A percentile compares a stretch with the other conserved stretches of the same genome.
Evolutionary conservation across 23 tunicate species (phyloP).

Genomic region (Styela clava): DNA sequence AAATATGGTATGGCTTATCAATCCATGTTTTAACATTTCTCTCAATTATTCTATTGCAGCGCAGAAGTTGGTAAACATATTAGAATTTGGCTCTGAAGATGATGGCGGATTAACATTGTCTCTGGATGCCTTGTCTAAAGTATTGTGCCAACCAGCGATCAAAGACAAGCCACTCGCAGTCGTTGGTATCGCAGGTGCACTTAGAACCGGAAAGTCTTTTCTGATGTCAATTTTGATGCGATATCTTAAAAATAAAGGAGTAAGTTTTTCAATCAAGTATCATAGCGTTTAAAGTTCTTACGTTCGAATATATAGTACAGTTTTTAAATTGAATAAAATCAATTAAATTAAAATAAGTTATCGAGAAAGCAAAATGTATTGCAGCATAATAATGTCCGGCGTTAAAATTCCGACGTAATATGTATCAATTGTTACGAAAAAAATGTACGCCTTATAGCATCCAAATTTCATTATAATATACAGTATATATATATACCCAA

Average conservation of each 20-base stretch:
- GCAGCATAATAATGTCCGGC: too few relatives aligned
- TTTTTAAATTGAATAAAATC: too few relatives aligned
- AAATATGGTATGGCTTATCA: too few relatives aligned
- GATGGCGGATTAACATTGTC: not conserved
- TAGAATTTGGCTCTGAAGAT: not conserved
- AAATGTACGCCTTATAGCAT: too few relatives aligned
- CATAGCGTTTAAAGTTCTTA: not conserved
- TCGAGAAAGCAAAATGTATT: too few relatives aligned
- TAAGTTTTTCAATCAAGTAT: conserved; percentile 1
- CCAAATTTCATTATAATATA: too few relatives aligned
- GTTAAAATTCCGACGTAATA: too few relatives aligned
- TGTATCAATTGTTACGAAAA: too few relatives aligned
- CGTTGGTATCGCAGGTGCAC: conserved; percentile 14
- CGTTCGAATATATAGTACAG: not conserved
- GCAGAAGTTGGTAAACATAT: not conserved
- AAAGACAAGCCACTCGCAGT: conserved; percentile 13
- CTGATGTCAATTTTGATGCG: conserved; percentile 4
- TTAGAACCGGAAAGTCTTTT: conserved; percentile 27
- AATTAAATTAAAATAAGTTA: too few relatives aligned
- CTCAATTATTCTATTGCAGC: not conserved
- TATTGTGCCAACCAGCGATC: not conserved
- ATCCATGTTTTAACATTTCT: not conserved
- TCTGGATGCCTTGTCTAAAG: not conserved
- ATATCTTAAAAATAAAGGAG: conserved; percentile 3
- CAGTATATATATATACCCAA: too few relatives aligned